Conservation (phyloP, 2,113 vertebrate genomes). For the Tachysurus vachellii region DNA sequence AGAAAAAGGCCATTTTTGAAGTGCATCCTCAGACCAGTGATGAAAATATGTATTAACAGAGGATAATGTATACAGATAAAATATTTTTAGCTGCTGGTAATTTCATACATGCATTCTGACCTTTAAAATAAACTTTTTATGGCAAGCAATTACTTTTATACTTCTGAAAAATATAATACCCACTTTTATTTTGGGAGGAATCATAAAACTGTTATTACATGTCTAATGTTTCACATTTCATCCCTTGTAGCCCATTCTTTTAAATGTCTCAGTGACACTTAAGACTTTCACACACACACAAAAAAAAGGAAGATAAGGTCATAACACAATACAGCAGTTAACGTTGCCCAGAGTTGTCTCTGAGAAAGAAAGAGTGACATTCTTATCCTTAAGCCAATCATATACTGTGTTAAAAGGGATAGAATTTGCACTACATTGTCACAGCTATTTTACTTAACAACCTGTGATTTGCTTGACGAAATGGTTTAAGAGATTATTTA, state of each 20-base stretch:
- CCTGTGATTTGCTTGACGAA: conserved; percentile 36
- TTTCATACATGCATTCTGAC: not conserved
- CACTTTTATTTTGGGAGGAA: not conserved
- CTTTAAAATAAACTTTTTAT: not conserved
- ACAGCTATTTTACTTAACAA: conserved; percentile 48
- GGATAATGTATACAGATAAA: not conserved
- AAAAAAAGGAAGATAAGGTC: conserved; percentile 43
- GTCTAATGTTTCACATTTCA: not conserved
- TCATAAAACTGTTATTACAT: not conserved
- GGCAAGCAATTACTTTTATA: conserved; percentile 6
- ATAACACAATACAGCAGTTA: conserved; percentile 63
- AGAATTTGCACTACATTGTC: conserved; percentile 59
- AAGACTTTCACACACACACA: conserved; percentile 61
- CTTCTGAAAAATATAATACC: not conserved
- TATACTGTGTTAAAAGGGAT: conserved; percentile 36
- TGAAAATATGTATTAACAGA: not conserved
- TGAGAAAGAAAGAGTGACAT: conserved; percentile 8
- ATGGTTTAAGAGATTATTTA: conserved; percentile 62
- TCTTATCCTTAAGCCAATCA: conserved; percentile 7
- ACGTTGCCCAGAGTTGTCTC: conserved; percentile 53
- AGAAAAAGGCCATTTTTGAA: not conserved
- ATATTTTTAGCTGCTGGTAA: conserved; percentile 17
- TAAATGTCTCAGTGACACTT: conserved; percentile 22
- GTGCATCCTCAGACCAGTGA: not conserved
- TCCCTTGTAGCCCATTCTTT: conserved; percentile 3